Evolutionary conservation across 2,113 vertebrate genomes (phyloP).

Genomic region (Bubalus kerabau): DNA sequence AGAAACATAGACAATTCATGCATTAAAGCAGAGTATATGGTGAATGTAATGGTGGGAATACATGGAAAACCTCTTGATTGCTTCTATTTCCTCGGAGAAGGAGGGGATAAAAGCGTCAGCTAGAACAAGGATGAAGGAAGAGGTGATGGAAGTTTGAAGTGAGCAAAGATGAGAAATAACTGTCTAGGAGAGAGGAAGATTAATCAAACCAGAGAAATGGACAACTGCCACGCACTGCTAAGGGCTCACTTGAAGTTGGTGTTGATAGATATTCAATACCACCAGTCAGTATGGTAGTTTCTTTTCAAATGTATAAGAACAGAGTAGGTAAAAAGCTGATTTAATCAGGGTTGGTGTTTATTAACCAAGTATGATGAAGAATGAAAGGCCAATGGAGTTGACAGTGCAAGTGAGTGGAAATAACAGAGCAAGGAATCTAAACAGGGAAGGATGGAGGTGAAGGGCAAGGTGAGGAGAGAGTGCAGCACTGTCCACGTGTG

Average conservation of each 20-base stretch:
- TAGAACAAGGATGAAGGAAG: background rate
- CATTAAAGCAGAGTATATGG: background rate
- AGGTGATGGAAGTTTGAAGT: background rate
- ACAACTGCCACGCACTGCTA: background rate
- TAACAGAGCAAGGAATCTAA: background rate
- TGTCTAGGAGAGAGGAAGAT: background rate
- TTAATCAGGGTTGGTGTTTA: background rate
- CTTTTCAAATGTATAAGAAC: background rate
- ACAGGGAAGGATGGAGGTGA: background rate
- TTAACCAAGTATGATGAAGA: background rate
- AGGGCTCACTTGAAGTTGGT: background rate
- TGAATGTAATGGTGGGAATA: background rate
- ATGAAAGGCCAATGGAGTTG: background rate
- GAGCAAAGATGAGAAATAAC: background rate
- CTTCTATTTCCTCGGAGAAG: background rate
- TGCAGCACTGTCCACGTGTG: background rate
- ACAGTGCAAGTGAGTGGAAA: background rate
- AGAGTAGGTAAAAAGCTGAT: background rate
- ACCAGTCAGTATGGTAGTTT: background rate
- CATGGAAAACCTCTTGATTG: background rate
- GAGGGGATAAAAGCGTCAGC: background rate
- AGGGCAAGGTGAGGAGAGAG: no score
- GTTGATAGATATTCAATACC: background rate
- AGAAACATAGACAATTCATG: background rate
- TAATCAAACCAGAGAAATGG: background rate